These are phyloP conservation scores for Tholera decimalis DNA, from an alignment of 2,888 invertebrate genomes.

Conservation along the genomic window DNA sequence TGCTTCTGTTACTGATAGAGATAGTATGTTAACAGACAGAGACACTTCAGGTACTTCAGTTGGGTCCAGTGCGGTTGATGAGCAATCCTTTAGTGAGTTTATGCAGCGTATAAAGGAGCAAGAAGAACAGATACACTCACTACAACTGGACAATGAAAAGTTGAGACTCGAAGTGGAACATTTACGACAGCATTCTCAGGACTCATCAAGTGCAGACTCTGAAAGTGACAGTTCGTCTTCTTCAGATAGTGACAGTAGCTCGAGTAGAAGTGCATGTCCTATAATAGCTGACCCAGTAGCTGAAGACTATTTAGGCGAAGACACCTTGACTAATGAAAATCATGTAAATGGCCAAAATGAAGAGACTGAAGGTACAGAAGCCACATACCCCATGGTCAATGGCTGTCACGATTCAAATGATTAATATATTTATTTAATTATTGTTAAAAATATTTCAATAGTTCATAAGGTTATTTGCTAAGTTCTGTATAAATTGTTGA, in stretches of 20 bases:
- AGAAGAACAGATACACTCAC: conserved; percentile 92
- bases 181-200: conserved; percentile 84
- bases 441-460: conserved; percentile 40
- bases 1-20: conserved; percentile 76
- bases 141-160: conserved; percentile 92
- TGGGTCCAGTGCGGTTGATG: conserved; percentile 79
- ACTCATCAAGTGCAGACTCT: conserved; percentile 90
- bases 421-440: too few species aligned
- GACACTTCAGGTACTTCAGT: conserved; percentile 83
- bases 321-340: conserved; percentile 66
- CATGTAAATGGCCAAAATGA: conserved; percentile 75
- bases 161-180: conserved; percentile 92
- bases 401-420: conserved; percentile 82
- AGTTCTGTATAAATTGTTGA: conserved; percentile 52
- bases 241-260: conserved; percentile 87
- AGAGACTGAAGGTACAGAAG: conserved; percentile 70
- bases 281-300: conserved; percentile 61
- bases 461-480: conserved; percentile 27
- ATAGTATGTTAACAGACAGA: conserved; percentile 82
- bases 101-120: conserved; percentile 88
- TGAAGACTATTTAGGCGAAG: conserved; percentile 56
- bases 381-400: conserved; percentile 79
- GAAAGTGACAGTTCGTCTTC: conserved; percentile 92
- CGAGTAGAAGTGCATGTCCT: conserved; percentile 79
- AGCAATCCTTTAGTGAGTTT: conserved; percentile 79